Evolutionary conservation across 2,888 invertebrate species (phyloP).

Genomic region (Ophion ellenae): DNA sequence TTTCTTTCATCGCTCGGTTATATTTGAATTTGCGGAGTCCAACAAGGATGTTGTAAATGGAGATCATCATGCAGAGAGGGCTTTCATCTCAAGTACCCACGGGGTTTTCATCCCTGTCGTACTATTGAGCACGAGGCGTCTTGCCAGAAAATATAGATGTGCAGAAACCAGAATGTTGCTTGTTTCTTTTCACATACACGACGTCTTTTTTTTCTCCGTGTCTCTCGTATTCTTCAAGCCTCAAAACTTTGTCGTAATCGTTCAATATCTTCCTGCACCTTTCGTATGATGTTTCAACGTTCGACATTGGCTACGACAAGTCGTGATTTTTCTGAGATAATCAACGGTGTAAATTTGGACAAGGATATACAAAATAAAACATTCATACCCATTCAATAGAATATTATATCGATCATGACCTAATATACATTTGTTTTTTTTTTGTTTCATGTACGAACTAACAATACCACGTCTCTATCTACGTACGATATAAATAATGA

Average conservation of each 20-base stretch:
- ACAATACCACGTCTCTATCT: constrained; percentile 60
- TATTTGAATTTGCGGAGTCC: too few species aligned
- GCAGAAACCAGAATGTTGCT: background rate
- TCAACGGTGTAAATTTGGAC: background rate
- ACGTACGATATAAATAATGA: constrained; percentile 61
- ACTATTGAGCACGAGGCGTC: too few species aligned
- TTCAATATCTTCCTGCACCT: too few species aligned
- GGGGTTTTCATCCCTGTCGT: too few species aligned
- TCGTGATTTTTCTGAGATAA: too few species aligned
- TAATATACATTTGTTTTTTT: constrained; percentile 59
- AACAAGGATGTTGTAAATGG: too few species aligned
- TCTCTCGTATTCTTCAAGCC: too few species aligned
- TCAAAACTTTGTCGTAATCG: too few species aligned
- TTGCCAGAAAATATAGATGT: too few species aligned
- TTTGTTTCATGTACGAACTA: constrained; percentile 50
- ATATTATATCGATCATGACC: constrained; percentile 64
- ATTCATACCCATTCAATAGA: constrained; percentile 55
- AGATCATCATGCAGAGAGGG: too few species aligned
- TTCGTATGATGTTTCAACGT: background rate
- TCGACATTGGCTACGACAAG: background rate
- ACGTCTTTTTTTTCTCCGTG: background rate
- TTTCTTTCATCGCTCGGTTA: too few species aligned
- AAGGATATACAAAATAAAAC: constrained; percentile 30
- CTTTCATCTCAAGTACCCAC: too few species aligned
- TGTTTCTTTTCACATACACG: background rate